phyloP scores from a whole-genome alignment of 2,888 invertebrate genomes.

The Hydrotaea cyrtoneurina region DNA sequence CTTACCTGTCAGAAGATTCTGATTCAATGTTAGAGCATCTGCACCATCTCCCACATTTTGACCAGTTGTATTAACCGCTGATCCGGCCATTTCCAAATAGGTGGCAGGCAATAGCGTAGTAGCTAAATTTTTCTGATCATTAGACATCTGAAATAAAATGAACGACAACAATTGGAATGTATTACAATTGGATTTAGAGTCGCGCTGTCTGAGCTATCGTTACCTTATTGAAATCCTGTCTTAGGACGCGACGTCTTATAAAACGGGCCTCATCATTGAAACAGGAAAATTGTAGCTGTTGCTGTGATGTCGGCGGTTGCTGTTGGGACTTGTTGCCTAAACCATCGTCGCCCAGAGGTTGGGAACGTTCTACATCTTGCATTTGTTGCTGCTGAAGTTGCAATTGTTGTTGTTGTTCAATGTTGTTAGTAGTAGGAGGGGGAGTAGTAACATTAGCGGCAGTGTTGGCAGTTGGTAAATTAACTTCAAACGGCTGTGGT shows the following conservation, averaged over 20 bases:
- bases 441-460: constrained; percentile 66
- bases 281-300: constrained; percentile 67
- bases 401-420: constrained; percentile 71
- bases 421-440: constrained; percentile 71
- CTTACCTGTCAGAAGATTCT: constrained; percentile 64
- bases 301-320: constrained; percentile 32
- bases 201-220: background rate
- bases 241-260: constrained; percentile 75
- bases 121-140: constrained; percentile 70
- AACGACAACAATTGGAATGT: constrained; percentile 28
- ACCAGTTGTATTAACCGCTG: constrained; percentile 57
- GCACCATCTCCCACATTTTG: constrained; percentile 64
- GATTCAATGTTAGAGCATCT: constrained; percentile 62
- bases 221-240: constrained; percentile 76
- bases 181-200: constrained; percentile 34
- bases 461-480: constrained; percentile 70
- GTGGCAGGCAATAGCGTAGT: constrained; percentile 69
- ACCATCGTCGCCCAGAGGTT: constrained; percentile 81
- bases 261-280: constrained; percentile 73
- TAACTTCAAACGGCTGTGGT: constrained; percentile 76
- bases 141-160: constrained; percentile 69
- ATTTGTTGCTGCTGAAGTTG: constrained; percentile 71
- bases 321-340: constrained; percentile 66
- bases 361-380: constrained; percentile 80
- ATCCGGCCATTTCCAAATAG: constrained; percentile 67